Percentiles rank a stretch among this genome's conserved stretches.
Conservation (phyloP, 1,140 invertebrate genomes). For the Zaprionus africanus region DNA sequence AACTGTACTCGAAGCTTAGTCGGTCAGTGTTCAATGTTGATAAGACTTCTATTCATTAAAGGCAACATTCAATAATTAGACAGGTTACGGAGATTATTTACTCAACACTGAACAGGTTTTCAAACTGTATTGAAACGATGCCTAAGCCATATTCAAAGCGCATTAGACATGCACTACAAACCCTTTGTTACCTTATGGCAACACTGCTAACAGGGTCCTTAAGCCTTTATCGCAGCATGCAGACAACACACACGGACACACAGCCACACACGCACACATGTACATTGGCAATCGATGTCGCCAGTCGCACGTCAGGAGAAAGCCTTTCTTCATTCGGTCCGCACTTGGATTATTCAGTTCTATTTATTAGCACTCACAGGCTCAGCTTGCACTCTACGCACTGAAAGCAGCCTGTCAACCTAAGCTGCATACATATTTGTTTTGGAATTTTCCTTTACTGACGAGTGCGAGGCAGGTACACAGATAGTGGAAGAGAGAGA, state of each 20-base stretch:
- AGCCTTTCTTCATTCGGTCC: not conserved
- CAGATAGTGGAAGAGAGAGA: not conserved
- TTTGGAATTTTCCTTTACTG: not conserved
- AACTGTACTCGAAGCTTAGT: not conserved
- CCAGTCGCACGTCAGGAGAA: not conserved
- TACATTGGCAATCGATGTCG: not conserved
- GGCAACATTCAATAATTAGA: not conserved
- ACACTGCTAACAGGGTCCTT: not conserved
- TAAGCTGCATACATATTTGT: conserved; percentile 9
- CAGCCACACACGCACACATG: not conserved
- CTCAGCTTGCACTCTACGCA: not conserved
- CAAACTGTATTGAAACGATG: not conserved
- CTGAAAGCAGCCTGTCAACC: not conserved
- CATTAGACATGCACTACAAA: no score
- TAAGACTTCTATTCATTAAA: no score
- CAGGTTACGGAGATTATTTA: not conserved
- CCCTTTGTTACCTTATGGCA: no score
- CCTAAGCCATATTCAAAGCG: not conserved
- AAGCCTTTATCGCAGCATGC: not conserved
- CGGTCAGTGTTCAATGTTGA: not conserved
- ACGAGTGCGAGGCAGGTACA: not conserved
- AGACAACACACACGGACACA: not conserved
- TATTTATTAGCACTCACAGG: conserved; percentile 10
- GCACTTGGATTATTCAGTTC: conserved; percentile 7
- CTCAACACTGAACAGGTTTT: not conserved